Conservation (phyloP, 2,888 invertebrate species). For the Altica lythri region DNA sequence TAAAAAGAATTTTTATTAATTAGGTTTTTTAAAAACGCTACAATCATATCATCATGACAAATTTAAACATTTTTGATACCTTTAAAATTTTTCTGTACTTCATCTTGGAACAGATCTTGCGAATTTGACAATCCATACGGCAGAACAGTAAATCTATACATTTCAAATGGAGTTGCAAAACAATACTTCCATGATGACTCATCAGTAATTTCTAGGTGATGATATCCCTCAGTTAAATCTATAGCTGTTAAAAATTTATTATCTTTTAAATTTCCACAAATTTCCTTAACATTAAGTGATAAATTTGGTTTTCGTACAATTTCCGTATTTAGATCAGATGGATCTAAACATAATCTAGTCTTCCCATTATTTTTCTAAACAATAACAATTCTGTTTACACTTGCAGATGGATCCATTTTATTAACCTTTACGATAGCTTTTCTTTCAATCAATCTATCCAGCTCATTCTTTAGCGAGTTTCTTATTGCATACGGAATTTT, state of each 20-base stretch:
- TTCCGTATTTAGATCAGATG: slow-evolving; percentile 23
- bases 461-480: background rate
- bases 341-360: slow-evolving; percentile 21
- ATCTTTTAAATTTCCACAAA: slow-evolving; percentile 19
- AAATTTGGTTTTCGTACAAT: slow-evolving; percentile 18
- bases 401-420: slow-evolving; percentile 11
- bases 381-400: slow-evolving; percentile 29
- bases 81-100: slow-evolving; percentile 33
- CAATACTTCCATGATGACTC: slow-evolving; percentile 36
- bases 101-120: slow-evolving; percentile 35
- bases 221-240: slow-evolving; percentile 32
- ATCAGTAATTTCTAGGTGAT: slow-evolving; percentile 30
- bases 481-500: slow-evolving; percentile 13
- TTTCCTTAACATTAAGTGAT: slow-evolving; percentile 18
- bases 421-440: slow-evolving; percentile 16
- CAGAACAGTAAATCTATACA: slow-evolving; percentile 27
- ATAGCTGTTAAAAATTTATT: slow-evolving; percentile 26
- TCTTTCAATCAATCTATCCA: slow-evolving; percentile 11
- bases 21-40: too few species aligned
- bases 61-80: too few species aligned
- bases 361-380: slow-evolving; percentile 28
- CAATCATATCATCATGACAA: too few species aligned
- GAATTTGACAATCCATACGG: slow-evolving; percentile 37
- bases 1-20: too few species aligned
- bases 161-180: slow-evolving; percentile 31